These are phyloP conservation scores for Berghia stephanieae DNA, from an alignment of 1,140 invertebrate species.

Conservation along the genomic window DNA sequence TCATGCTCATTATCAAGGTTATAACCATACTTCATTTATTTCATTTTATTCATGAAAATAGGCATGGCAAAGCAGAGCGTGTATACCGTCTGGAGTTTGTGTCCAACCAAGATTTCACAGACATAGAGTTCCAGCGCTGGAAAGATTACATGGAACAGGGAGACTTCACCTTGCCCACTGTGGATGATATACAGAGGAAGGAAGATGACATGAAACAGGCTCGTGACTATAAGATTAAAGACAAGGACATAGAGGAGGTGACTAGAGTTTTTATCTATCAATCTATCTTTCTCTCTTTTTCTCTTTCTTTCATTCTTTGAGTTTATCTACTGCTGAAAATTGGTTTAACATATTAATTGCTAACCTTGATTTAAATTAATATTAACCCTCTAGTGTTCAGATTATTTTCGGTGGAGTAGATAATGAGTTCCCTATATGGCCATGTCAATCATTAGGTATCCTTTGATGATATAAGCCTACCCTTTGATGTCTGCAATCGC, in stretches of 20 bases:
- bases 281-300: neutral
- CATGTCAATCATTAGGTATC: too few relatives aligned
- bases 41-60: slow-evolving; percentile 53
- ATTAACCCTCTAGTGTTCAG: too few relatives aligned
- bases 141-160: slow-evolving; percentile 82
- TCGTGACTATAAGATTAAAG: slow-evolving; percentile 74
- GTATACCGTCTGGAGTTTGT: slow-evolving; percentile 96
- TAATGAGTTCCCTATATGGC: too few relatives aligned
- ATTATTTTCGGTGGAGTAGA: too few relatives aligned
- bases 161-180: slow-evolving; percentile 82
- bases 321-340: too few relatives aligned
- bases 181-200: slow-evolving; percentile 86
- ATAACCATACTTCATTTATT: too few relatives aligned
- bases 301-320: neutral
- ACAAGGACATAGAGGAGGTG: slow-evolving; percentile 80
- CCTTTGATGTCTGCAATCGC: too few relatives aligned
- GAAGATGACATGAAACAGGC: slow-evolving; percentile 88
- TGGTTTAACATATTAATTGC: too few relatives aligned
- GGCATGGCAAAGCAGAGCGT: slow-evolving; percentile 88
- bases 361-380: neutral
- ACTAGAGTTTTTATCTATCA: slow-evolving; percentile 30
- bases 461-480: too few relatives aligned
- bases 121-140: slow-evolving; percentile 95
- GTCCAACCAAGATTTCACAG: slow-evolving; percentile 95
- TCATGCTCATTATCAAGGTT: too few relatives aligned